phyloP scores from a whole-genome alignment of 2,888 invertebrate species.

The Callimorpha dominula region DNA sequence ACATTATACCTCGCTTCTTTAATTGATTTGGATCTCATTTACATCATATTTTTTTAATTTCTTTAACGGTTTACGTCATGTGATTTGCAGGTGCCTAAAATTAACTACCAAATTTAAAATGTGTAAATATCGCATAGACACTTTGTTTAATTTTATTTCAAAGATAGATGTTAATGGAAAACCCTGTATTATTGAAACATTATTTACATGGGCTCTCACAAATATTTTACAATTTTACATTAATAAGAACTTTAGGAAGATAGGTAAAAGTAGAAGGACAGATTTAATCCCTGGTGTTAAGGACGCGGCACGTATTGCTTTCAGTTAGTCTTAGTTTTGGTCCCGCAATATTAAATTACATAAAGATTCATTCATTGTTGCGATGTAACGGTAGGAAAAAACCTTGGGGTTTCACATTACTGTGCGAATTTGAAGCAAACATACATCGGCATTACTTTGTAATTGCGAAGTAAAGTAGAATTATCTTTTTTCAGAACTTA shows the following conservation, averaged over 20 bases:
- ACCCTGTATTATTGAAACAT: conserved; percentile 7
- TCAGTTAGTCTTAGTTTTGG: conserved; percentile 32
- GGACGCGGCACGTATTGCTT: conserved; percentile 50
- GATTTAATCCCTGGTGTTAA: conserved; percentile 51
- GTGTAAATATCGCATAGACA: too few species aligned
- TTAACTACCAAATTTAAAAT: background rate
- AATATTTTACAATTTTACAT: conserved; percentile 35
- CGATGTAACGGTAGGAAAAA: background rate
- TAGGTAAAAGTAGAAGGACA: conserved; percentile 28
- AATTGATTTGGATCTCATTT: too few species aligned
- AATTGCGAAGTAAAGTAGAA: background rate
- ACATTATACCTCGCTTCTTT: too few species aligned
- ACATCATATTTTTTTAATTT: too few species aligned
- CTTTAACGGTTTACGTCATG: too few species aligned
- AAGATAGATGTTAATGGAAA: background rate
- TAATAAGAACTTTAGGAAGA: conserved; percentile 38
- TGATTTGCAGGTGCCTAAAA: background rate
- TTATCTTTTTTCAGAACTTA: background rate
- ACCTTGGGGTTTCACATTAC: background rate
- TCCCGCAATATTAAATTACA: conserved; percentile 31
- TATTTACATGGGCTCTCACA: conserved; percentile 12
- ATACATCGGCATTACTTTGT: background rate
- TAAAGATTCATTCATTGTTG: conserved; percentile 18
- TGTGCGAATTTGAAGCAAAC: too few species aligned
- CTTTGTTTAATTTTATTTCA: background rate